phyloP scores from a whole-genome alignment of 2,888 invertebrate genomes.

The Isoperla grammatica region DNA sequence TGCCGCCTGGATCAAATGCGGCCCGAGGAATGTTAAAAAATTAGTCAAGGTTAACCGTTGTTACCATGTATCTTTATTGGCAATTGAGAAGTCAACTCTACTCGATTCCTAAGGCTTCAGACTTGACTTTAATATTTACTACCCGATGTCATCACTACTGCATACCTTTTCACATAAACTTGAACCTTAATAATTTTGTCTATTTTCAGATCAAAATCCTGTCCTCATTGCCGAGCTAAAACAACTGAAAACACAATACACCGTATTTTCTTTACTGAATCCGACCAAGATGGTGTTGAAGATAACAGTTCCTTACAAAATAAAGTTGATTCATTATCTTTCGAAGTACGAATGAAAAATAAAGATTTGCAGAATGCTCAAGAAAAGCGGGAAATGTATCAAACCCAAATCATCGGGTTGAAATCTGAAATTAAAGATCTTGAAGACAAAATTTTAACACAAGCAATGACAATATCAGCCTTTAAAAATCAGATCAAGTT shows the following conservation, averaged over 20 bases:
- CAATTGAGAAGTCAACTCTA: too few species aligned
- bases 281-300: slow-evolving; percentile 52
- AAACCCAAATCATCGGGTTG: slow-evolving; percentile 35
- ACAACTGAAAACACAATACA: slow-evolving; percentile 57
- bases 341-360: slow-evolving; percentile 52
- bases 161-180: too few species aligned
- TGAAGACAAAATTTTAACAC: slow-evolving; percentile 38
- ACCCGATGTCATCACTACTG: too few species aligned
- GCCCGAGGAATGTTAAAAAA: too few species aligned
- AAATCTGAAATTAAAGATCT: slow-evolving; percentile 37
- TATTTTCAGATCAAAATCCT: slow-evolving; percentile 62
- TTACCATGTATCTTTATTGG: too few species aligned
- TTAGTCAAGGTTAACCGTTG: too few species aligned
- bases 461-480: slow-evolving; percentile 49
- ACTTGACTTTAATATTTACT: too few species aligned
- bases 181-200: too few species aligned
- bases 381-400: slow-evolving; percentile 38
- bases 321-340: slow-evolving; percentile 56
- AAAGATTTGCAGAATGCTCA: slow-evolving; percentile 41
- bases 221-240: slow-evolving; percentile 69
- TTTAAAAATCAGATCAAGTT: slow-evolving; percentile 52
- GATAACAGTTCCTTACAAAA: slow-evolving; percentile 58
- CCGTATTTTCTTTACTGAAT: slow-evolving; percentile 59
- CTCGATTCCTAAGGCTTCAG: too few species aligned
- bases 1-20: too few species aligned